Conservation (phyloP, 2,888 invertebrate species). For the Pyrrhosoma nymphula region DNA sequence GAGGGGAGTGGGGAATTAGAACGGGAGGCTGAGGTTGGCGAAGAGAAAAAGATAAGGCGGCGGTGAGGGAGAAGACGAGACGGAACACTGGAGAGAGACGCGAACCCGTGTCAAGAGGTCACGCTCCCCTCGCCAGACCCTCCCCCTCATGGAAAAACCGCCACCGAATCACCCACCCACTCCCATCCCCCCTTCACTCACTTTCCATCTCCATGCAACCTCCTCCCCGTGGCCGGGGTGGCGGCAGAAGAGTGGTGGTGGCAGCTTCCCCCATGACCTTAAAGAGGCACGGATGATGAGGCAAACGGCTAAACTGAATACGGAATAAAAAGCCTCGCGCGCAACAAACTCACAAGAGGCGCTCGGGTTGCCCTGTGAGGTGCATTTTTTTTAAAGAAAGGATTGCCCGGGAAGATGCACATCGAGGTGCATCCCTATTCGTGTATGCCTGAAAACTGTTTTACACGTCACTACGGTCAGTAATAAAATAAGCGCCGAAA, state of each 20-base stretch:
- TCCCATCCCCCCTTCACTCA: neutral
- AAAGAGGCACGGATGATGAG: conserved; percentile 15
- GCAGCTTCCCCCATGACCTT: neutral
- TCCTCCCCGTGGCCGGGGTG: neutral
- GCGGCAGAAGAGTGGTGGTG: neutral
- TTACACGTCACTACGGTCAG: too few relatives aligned
- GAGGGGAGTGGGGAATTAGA: neutral
- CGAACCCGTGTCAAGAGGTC: conserved; percentile 37
- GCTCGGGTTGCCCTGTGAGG: neutral
- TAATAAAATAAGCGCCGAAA: too few relatives aligned
- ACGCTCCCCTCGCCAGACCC: neutral
- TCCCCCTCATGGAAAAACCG: conserved; percentile 19
- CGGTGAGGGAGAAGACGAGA: too few relatives aligned
- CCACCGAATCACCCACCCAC: neutral
- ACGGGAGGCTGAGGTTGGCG: neutral
- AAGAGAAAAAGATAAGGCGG: too few relatives aligned
- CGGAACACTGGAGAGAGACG: neutral
- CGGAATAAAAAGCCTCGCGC: neutral
- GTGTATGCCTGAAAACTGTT: too few relatives aligned
- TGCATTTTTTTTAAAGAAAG: neutral
- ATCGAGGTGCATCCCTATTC: too few relatives aligned
- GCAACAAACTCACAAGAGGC: neutral
- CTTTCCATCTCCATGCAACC: neutral
- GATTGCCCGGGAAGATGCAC: too few relatives aligned
- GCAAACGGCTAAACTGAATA: conserved; percentile 24